Percentiles rank a stretch among this genome's conserved stretches.
Evolutionary conservation across 1,140 invertebrate species (phyloP).

Genomic region (Hylaeus volcanicus): DNA sequence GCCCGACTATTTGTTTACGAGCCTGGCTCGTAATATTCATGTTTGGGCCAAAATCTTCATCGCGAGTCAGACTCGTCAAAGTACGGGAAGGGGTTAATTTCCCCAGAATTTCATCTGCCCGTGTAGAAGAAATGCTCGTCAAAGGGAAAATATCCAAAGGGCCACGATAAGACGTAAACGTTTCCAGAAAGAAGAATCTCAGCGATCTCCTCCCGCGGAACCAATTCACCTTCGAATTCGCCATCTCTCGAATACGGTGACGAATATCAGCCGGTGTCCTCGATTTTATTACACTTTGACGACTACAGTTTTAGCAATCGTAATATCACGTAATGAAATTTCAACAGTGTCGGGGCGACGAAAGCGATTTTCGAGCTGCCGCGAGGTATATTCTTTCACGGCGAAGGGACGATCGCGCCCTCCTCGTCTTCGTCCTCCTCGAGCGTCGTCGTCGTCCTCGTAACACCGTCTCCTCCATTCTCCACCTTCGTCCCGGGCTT

Average conservation of each 20-base stretch:
- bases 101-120: too few species aligned
- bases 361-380: slow-evolving; percentile 20
- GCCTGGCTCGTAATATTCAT: too few species aligned
- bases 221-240: not conserved
- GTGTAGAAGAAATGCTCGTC: too few species aligned
- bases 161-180: not conserved
- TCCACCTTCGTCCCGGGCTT: not conserved
- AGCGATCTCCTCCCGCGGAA: slow-evolving; percentile 28
- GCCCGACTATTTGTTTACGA: too few species aligned
- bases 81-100: too few species aligned
- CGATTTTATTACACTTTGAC: slow-evolving; percentile 48
- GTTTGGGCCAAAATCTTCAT: too few species aligned
- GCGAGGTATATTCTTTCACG: slow-evolving; percentile 30
- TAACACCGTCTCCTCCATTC: not conserved
- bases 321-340: slow-evolving; percentile 56
- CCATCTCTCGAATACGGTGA: slow-evolving; percentile 16
- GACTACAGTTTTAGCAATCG: slow-evolving; percentile 28
- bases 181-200: not conserved
- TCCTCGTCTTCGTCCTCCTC: slow-evolving; percentile 31
- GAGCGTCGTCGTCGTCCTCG: not conserved
- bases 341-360: slow-evolving; percentile 33
- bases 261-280: slow-evolving; percentile 18
- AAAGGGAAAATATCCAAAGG: not conserved
- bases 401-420: slow-evolving; percentile 27
- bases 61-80: too few species aligned